Evolutionary conservation across 2,113 vertebrate species (phyloP).

Genomic region (Mugil cephalus): DNA sequence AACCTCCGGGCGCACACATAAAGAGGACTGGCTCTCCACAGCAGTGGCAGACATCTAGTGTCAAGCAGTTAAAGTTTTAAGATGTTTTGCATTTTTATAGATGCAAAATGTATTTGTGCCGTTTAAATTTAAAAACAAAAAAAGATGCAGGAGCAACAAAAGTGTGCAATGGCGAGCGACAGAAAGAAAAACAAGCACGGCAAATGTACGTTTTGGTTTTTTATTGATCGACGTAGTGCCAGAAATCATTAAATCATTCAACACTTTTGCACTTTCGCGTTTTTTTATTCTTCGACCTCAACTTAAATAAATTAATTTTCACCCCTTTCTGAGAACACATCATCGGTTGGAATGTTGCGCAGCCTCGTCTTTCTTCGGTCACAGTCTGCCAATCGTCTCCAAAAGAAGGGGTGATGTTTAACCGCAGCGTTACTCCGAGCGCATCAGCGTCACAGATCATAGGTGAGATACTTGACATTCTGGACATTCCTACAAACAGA

Average conservation of each 20-base stretch:
- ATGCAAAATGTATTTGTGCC: neutral
- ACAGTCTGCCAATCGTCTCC: constrained; percentile 32
- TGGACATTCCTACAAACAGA: constrained; percentile 66
- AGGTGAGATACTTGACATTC: constrained; percentile 47
- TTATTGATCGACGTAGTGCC: constrained; percentile 66
- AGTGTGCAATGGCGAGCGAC: accelerated
- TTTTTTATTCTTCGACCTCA: constrained; percentile 11
- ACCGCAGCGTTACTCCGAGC: constrained; percentile 45
- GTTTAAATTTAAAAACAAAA: neutral
- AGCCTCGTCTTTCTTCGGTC: constrained; percentile 32
- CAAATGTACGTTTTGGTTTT: constrained; percentile 49
- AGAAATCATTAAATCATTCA: constrained; percentile 63
- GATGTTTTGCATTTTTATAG: neutral
- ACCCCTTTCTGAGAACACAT: constrained; percentile 10
- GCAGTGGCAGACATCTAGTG: neutral
- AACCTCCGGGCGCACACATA: neutral
- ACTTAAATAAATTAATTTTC: constrained; percentile 19
- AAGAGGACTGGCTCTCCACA: constrained; percentile 2
- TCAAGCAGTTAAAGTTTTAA: neutral
- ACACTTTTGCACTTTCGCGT: constrained; percentile 54
- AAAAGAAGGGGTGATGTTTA: constrained; percentile 32
- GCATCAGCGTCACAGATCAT: constrained; percentile 49
- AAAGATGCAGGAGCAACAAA: no score
- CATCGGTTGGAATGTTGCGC: constrained; percentile 58
- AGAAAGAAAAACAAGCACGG: neutral